Conservation (phyloP, 2,888 invertebrate genomes). For the Trachelus stipa region DNA sequence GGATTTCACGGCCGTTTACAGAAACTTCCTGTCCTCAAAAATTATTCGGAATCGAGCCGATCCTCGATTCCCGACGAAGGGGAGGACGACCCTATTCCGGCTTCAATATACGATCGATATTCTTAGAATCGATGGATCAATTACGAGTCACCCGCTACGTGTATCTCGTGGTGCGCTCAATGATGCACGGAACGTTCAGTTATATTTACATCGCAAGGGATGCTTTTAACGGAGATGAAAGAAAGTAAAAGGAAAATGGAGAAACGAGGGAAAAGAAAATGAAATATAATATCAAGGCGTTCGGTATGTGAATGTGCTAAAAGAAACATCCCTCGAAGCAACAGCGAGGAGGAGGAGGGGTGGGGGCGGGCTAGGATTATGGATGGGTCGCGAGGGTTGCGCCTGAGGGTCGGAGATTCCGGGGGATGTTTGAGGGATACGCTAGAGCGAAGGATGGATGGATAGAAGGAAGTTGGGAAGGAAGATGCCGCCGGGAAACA, state of each 20-base stretch:
- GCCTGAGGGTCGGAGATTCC: not conserved
- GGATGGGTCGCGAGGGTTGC: not conserved
- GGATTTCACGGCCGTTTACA: too few relatives aligned
- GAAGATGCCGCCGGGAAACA: not conserved
- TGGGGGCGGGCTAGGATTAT: not conserved
- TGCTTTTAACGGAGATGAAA: not conserved
- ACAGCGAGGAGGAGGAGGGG: not conserved
- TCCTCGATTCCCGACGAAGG: not conserved
- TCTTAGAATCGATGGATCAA: not conserved
- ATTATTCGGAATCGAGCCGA: not conserved
- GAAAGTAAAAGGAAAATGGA: not conserved
- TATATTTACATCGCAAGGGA: not conserved
- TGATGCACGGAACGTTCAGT: not conserved
- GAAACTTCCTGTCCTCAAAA: not conserved
- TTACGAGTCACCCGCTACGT: not conserved
- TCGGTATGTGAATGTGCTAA: not conserved
- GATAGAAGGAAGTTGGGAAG: constrained; percentile 7
- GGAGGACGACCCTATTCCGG: not conserved
- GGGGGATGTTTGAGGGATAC: not conserved
- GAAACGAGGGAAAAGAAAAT: not conserved
- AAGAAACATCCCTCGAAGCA: not conserved
- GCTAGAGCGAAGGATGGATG: not conserved
- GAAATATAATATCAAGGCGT: not conserved
- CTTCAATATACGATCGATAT: not conserved
- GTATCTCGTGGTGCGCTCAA: not conserved